Conservation (phyloP, 2,113 vertebrate genomes). For the Carassius gibelio region DNA sequence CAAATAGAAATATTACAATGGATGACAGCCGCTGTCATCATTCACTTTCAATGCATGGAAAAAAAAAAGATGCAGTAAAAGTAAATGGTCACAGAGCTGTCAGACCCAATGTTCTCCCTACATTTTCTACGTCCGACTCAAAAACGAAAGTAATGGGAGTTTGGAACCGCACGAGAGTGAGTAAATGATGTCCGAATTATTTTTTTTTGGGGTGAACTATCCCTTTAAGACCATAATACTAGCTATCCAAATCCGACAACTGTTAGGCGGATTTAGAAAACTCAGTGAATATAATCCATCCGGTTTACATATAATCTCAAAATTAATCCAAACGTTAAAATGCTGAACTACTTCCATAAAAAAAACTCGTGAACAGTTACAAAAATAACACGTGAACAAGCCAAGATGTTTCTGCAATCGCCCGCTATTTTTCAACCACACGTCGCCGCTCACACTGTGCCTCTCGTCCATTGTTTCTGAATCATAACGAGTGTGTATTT, state of each 20-base stretch:
- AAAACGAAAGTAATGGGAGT: not conserved
- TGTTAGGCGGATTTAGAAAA: slow-evolving; percentile 16
- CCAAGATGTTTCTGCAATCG: not conserved
- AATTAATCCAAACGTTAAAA: slow-evolving; percentile 14
- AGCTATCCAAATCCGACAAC: slow-evolving; percentile 10
- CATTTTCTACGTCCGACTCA: not conserved
- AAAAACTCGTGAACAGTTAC: too few relatives aligned
- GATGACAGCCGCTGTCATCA: not conserved
- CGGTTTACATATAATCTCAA: slow-evolving; percentile 7
- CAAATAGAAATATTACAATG: not conserved
- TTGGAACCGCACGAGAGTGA: not conserved
- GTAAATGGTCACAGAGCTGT: not conserved
- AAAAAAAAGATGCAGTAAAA: slow-evolving; percentile 1
- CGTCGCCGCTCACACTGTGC: not conserved
- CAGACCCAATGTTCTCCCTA: not conserved
- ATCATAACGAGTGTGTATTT: not conserved
- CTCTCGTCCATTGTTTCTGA: slow-evolving; percentile 7
- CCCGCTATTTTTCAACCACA: not conserved
- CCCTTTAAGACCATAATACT: slow-evolving; percentile 10
- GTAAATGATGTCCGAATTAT: not conserved
- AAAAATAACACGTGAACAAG: not conserved
- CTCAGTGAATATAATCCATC: slow-evolving; percentile 1
- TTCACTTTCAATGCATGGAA: not conserved
- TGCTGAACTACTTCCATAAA: not conserved
- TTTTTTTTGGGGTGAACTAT: not conserved